phyloP scores from a whole-genome alignment of 2,888 invertebrate genomes.

The Catonia carolina region DNA sequence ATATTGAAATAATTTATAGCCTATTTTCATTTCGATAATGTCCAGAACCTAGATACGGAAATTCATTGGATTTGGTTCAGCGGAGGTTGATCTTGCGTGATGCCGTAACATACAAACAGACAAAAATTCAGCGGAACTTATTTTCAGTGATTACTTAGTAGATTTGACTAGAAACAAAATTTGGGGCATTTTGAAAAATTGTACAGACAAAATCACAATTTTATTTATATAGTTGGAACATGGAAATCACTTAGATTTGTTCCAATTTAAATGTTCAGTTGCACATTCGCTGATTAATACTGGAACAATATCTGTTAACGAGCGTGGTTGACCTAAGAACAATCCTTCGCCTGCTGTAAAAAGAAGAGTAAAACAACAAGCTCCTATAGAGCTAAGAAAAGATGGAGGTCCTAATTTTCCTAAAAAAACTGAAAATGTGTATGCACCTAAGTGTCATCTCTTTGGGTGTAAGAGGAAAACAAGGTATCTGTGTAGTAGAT shows the following conservation, averaged over 20 bases:
- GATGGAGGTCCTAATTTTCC: conserved; percentile 5
- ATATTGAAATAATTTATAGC: too few relatives aligned
- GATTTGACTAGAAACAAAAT: too few relatives aligned
- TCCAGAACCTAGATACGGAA: too few relatives aligned
- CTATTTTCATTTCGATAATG: too few relatives aligned
- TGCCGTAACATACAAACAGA: too few relatives aligned
- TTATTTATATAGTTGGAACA: too few relatives aligned
- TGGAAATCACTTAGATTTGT: neutral
- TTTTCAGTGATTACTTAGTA: too few relatives aligned
- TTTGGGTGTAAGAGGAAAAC: neutral
- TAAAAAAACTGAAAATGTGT: neutral
- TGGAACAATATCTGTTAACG: neutral
- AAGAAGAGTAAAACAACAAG: neutral
- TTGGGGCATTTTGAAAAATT: too few relatives aligned
- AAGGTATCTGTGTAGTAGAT: neutral
- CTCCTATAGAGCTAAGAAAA: neutral
- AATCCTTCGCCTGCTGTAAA: neutral
- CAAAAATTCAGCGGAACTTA: too few relatives aligned
- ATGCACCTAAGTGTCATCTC: conserved; percentile 3
- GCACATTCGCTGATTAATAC: neutral
- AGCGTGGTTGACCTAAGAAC: neutral
- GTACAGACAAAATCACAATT: too few relatives aligned
- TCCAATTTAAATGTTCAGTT: neutral
- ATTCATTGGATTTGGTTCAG: too few relatives aligned
- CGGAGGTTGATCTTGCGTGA: too few relatives aligned